phyloP scores from a whole-genome alignment of 1,140 invertebrate species.

The Coenobita brevimanus region DNA sequence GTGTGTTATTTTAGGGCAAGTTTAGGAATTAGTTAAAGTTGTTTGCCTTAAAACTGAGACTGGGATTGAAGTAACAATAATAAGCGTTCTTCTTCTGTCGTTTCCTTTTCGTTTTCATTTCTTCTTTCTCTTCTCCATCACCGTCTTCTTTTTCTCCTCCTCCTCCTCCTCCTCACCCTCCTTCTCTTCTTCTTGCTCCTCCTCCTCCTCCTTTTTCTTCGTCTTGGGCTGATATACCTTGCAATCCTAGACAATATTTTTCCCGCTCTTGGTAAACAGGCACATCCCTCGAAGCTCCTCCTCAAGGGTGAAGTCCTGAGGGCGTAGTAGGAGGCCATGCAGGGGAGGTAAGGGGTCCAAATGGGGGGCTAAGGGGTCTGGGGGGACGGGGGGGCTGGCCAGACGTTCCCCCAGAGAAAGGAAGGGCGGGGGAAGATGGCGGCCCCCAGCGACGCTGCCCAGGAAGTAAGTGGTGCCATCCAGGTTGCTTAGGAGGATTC shows the following conservation, averaged over 20 bases:
- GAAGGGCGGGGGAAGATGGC: neutral
- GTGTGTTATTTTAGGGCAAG: too few relatives aligned
- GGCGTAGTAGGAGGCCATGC: conserved; percentile 21
- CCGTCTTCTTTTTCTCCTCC: neutral
- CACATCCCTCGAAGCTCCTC: conserved; percentile 45
- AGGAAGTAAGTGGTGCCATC: conserved; percentile 40
- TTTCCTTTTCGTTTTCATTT: neutral
- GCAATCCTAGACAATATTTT: too few relatives aligned
- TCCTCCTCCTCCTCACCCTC: neutral
- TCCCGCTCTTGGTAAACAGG: conserved; percentile 35
- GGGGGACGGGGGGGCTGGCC: neutral
- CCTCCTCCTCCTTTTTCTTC: too few relatives aligned
- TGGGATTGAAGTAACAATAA: neutral
- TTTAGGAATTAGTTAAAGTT: too few relatives aligned
- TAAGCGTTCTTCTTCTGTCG: neutral
- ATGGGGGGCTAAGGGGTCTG: conserved; percentile 21
- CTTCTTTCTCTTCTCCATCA: neutral
- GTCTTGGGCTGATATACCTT: too few relatives aligned
- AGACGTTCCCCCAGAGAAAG: neutral
- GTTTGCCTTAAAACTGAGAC: too few relatives aligned
- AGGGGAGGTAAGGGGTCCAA: neutral
- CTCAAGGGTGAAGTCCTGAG: conserved; percentile 40
- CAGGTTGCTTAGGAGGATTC: conserved; percentile 42
- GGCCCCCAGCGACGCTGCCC: conserved; percentile 14
- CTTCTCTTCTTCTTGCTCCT: neutral